phyloP scores from a whole-genome alignment of 2,888 invertebrate genomes.

The Pantelozetes paolii region DNA sequence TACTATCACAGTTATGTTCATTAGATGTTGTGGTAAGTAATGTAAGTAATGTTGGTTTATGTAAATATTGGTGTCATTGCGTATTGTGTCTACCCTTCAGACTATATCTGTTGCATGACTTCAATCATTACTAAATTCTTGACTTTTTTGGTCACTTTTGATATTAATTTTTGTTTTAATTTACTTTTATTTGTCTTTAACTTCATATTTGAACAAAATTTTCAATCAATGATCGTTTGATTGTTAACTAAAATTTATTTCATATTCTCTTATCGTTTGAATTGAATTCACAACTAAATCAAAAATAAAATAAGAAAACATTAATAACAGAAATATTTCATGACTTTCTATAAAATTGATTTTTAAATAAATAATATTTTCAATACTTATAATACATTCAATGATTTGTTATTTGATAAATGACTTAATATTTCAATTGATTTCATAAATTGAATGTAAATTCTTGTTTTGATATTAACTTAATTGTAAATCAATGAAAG shows the following conservation, averaged over 20 bases:
- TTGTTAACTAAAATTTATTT: too few relatives aligned
- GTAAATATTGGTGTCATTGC: slow-evolving; percentile 28
- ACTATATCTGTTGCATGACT: slow-evolving; percentile 31
- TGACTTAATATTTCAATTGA: too few relatives aligned
- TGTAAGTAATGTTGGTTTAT: slow-evolving; percentile 33
- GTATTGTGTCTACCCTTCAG: slow-evolving; percentile 27
- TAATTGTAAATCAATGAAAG: background rate
- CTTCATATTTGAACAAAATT: too few relatives aligned
- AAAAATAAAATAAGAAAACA: too few relatives aligned
- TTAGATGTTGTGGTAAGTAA: slow-evolving; percentile 31
- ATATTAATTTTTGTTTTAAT: background rate
- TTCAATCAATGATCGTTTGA: too few relatives aligned
- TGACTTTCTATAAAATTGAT: too few relatives aligned
- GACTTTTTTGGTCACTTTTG: background rate
- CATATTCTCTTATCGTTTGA: too few relatives aligned
- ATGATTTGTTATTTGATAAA: too few relatives aligned
- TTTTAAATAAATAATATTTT: too few relatives aligned
- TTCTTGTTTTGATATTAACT: background rate
- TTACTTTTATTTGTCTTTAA: background rate
- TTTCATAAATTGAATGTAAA: background rate
- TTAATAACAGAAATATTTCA: too few relatives aligned
- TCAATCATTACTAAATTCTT: background rate
- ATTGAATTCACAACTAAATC: too few relatives aligned
- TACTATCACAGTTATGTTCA: background rate
- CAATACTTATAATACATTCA: too few relatives aligned